Base-by-base conservation (phyloP, 2,888 invertebrate genomes). In the Epistrophe eligans region DNA sequence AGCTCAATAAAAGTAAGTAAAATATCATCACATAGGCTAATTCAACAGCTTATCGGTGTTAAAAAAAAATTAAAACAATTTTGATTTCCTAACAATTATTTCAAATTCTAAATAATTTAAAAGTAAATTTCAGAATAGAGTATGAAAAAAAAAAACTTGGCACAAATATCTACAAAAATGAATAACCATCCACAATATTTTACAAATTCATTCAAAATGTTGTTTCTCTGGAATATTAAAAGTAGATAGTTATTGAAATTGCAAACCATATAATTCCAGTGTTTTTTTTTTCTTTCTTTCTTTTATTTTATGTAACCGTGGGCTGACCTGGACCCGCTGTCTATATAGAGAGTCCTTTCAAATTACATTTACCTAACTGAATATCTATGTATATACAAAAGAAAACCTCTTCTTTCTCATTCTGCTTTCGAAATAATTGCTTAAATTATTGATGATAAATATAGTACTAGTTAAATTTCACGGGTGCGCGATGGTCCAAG, bases 361-460 rank as follows among this genome's bases (percentile, higher is more conserved):
- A 73, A 74, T n/a, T n/a, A n/a, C n/a, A n/a, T 73, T 58, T 67
- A 17, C 38, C 38, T 60, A 60, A 32, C 8, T 38, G n/a, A 50
- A 24, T 24, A 24, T 24, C n/a, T n/a, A n/a, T n/a, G n/a, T 2
- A 24, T 24, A 11, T 5, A 35, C 0, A 43, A 15, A 45, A 28
- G 28, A 17, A 45, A 17, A 5, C 17, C 70, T 35, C 6, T 15
- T 1, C 43, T 15, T 32, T 28, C 62, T 57, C 50, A 10, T 62
- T 38, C 74, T 52, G 10, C 15, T 2, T 24, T 8, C 55, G 32
- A 38, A 48, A 76, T 81, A 71, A 81, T 81, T 81, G 74, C 81
- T 81, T 81, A 76, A 81, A 81, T 81, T 81, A 81, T 81, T 62
- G 55, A 81, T 76, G 76, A 76, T 38, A 4, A 60, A 10, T 6